Percentiles rank a stretch among this genome's conserved stretches.
phyloP scores from a whole-genome alignment of 2,797 vertebrate genomes.

The Geotrypetes seraphini region DNA sequence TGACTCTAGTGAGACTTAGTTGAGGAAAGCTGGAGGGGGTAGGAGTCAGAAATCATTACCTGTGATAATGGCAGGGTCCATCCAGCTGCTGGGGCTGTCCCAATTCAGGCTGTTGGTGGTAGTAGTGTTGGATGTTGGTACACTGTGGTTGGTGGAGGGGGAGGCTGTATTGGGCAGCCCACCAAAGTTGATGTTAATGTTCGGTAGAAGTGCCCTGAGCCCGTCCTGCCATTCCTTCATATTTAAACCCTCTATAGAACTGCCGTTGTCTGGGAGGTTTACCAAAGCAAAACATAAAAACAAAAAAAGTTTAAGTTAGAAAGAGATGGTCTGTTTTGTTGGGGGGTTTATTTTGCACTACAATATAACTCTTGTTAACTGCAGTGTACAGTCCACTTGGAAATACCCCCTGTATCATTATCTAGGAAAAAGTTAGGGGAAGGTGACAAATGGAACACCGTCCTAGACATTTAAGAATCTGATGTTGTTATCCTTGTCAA shows the following conservation, averaged over 20 bases:
- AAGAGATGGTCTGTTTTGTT: conserved; percentile 56
- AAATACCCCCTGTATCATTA: too few relatives aligned
- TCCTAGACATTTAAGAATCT: too few relatives aligned
- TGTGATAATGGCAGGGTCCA: conserved; percentile 99
- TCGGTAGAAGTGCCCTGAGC: conserved; percentile 94
- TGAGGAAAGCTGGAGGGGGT: background rate
- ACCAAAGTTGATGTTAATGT: conserved; percentile 99
- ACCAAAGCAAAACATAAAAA: conserved; percentile 71
- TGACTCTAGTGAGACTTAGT: too few relatives aligned
- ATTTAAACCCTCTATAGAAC: conserved; percentile 96
- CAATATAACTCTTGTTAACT: too few relatives aligned
- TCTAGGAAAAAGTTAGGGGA: too few relatives aligned
- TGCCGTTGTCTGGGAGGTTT: conserved; percentile 87
- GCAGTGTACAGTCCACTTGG: too few relatives aligned
- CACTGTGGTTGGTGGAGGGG: conserved; percentile 95
- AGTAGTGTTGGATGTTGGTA: conserved; percentile 69
- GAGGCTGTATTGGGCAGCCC: conserved; percentile 92
- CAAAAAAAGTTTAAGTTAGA: conserved; percentile 73
- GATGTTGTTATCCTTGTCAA: too few relatives aligned
- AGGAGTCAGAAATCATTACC: conserved; percentile 58
- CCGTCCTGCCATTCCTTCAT: conserved; percentile 98
- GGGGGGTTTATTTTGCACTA: too few relatives aligned
- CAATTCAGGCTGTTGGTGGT: conserved; percentile 94
- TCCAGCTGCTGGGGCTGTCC: conserved; percentile 95
- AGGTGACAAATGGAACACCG: too few relatives aligned